Base-by-base conservation (phyloP, 2,113 vertebrate genomes). In the Hipposideros armiger region DNA sequence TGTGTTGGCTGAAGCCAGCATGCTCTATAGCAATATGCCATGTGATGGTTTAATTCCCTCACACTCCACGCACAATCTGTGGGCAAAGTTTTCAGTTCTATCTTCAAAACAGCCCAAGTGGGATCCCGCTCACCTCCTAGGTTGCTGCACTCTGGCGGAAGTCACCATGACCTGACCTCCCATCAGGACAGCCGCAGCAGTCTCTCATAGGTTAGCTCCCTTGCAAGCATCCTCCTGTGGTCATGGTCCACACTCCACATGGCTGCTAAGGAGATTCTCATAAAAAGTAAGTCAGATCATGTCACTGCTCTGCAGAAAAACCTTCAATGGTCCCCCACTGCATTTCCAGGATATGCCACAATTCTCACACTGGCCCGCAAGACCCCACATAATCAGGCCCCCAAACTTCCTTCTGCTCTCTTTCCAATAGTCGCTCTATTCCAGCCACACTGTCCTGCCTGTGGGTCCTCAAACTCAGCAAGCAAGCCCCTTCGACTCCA, bases 191-290 rank as follows among this genome's bases (percentile, higher is more conserved):
- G 84, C 52, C 32, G 82, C 45, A 36, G 45, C 24, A 20, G 58
- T n/a, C 58, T 11, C 42, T 13, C 17, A 36, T 32, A 3, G 15
- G 56, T 32, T 40, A 16, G n/a, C 15, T 66, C 15, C 28, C 20
- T 24, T 42, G 22, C 17, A 10, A 11, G 50, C 20, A 28, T 22
- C 66, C 73, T 45, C 58, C 73, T 30, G 13, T 24, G 66, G 19
- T 20, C 20, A 20, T 5, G 32, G 30, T 4, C 11, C 1, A 47
- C 20, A 9, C 42, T 60, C 13, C 42, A 15, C 0, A 0, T 1
- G 4, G 47, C 26, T 9, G 32, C 80, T 14, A 22, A 17, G 11
- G 24, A 3, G 1, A 72, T 14, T 50, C 22, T 67, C 42, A 47
- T 3, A n/a, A 72, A 62, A 32, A 17, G 3, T 1, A 47, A 56